Percentiles rank a stretch among this genome's conserved stretches.
These are phyloP conservation scores for Toxotes jaculatrix DNA, from an alignment of 2,113 vertebrate species.

Conservation along the genomic window DNA sequence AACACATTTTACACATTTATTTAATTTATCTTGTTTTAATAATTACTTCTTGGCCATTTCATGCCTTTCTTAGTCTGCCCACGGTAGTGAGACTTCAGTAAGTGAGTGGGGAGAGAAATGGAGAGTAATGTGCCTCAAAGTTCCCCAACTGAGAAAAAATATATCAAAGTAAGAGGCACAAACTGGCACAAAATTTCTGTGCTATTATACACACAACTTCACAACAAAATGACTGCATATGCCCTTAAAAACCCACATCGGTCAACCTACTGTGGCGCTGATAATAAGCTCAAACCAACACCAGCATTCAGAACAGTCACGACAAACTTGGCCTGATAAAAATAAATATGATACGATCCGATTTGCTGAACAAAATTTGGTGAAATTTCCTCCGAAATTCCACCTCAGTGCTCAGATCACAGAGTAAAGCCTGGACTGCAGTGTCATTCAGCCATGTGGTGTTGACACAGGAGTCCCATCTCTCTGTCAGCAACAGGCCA, in stretches of 20 bases:
- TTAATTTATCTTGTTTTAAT: no score
- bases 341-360: background rate
- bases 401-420: background rate
- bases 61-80: no score
- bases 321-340: background rate
- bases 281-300: background rate
- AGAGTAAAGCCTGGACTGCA: conserved; percentile 19
- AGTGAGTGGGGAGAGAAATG: no score
- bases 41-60: no score
- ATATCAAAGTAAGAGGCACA: no score
- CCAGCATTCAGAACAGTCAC: background rate
- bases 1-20: no score
- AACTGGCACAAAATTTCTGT: background rate
- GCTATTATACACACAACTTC: background rate
- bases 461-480: conserved; percentile 66
- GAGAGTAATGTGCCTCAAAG: no score
- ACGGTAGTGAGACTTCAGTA: no score
- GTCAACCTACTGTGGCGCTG: background rate
- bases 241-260: background rate
- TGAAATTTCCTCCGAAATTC: background rate
- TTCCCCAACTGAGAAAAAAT: no score
- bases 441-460: conserved; percentile 60
- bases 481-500: conserved; percentile 60
- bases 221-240: background rate
- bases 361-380: background rate